Evolutionary conservation across 1,140 invertebrate genomes (phyloP), one percentile per base, ranked within the genome.

Genomic region (Andricus grossulariae): DNA sequence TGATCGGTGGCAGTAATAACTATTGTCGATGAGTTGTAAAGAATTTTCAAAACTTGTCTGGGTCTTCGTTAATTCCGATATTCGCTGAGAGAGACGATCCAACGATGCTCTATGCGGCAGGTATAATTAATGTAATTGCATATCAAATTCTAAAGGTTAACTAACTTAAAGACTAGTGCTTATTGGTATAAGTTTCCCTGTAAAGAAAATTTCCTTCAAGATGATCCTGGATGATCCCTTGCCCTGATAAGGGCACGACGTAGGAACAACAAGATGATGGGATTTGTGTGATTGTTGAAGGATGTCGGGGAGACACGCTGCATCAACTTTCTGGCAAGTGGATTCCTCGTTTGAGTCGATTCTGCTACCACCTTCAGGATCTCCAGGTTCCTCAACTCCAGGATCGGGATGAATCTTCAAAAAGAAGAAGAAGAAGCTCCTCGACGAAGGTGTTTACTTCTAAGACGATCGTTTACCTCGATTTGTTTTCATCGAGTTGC

Each of bases 71-170:
- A 50, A 52, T 19, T 18, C 50, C 66, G 15, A 50, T 49, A 45
- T 18, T 57, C 66, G 32, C 54, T 50, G 18, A 50, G 77, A 83
- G 71, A 77, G 76, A 16, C 3, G 60, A 82, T 90, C 89, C 90
- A 89, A 83, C 88, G 90, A 89, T 82, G 90, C 83, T 90, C 90
- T 90, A 90, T 84, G 88, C 87, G 85, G 88, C 83, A 88, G 87
- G 84, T 87, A 88, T 84, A 87, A 91, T 89, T 87, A 86, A 88
- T 82, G 83, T 85, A 88, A 87, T 87, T 86, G 82, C 80, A 88
- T 88, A 88, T 85, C 81, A 87, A 87, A 89, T 83, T 88, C 83
- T 89, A 90, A 66, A 86, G 82, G 82, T 86, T 87, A 90, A 89
- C 88, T 90, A 90, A 90, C 88, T 89, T 89, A 90, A 86, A 89